Base-by-base conservation (phyloP, 2,113 vertebrate genomes). In the Cottus gobio region DNA sequence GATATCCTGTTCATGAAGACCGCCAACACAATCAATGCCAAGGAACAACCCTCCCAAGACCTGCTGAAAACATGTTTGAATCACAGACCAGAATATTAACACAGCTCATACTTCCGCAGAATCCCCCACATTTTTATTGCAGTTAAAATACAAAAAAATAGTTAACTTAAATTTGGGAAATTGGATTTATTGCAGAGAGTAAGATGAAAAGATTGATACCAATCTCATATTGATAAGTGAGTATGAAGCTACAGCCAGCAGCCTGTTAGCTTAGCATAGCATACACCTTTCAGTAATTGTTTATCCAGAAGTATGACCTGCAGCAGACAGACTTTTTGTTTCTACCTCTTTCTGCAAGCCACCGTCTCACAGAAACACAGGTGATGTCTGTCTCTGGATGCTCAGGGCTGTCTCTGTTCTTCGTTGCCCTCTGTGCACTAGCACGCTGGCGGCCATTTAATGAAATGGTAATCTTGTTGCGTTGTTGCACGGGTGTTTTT, bases 391-490 rank as follows among this genome's bases (percentile, higher is more conserved):
- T 62, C 58, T 57, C 48, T 26, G 30, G 0, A 18, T 57, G 18
- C 54, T 26, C 39, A 8, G 15, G 44, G n/a, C 61, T 24, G 66
- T 65, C 73, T 60, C 44, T 69, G 56, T n/a, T 50, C 42, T 24
- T 28, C 7, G 6, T 31, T 22, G 20, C 54, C 71, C 73, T 79
- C 57, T 50, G 39, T 50, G 7, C 28, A 58, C 66, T 54, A 71
- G 62, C 56, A 37, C 77, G 37, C 61, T 67, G 58, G 28, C 13
- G 28, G 15, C 58, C 79, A 66, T 85, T 86, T 88, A 71, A 85
- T 82, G 46, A 80, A 71, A 87, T 82, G 79, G 28, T 83, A 76
- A 87, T 82, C 76, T 78, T 50, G 34, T 82, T 61, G 75, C 4
- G 50, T 36, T 75, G 79, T 70, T 87, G 71, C 61, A 24, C 18